Evolutionary conservation across 2,888 invertebrate species (phyloP), one percentile per base, ranked within the genome.

Genomic region (Scaptomyza caliginosa): DNA sequence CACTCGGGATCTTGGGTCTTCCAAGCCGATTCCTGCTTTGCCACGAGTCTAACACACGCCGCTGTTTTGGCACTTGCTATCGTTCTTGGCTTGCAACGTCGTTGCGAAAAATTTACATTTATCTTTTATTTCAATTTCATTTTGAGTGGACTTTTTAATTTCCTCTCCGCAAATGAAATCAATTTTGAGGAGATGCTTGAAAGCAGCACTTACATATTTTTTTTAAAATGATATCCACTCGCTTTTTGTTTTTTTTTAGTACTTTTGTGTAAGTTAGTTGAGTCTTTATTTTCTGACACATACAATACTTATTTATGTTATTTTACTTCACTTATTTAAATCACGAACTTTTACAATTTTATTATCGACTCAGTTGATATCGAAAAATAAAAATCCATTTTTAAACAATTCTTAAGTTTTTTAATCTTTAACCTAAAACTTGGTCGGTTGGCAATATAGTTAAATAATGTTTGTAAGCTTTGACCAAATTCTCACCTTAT

Each of bases 21-120:
- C 49, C 64, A 49, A 48, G 42, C 48, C 49, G 56, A 67, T 58
- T 60, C 57, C 51, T 60, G 65, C 52, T 78, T 79, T 86, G 89
- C 80, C 89, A 89, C 89, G 89, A 89, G 89, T 88, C 89, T 81
- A 89, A 86, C 89, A 85, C 89, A 89, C 87, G 89, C 87, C 78
- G 77, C 67, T 49, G 77, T 62, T 77, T 80, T 84, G 68, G 77
- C 81, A 84, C 85, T 84, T 81, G 75, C 77, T 55, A 50, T 63
- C 52, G 45, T 63, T 52, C 56, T 60, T 45, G 51, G 65, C 71
- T 74, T 66, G 68, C 58, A 63, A 74, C 55, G 55, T 48, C 62
- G 84, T 62, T 77, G 66, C 67, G 48, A 69, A 77, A 77, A 77
- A 82, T 82, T 83, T 86, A 80, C 82, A 83, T 83, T 83, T 83